These are phyloP conservation scores for Aromia moschata DNA, from an alignment of 2,888 invertebrate genomes.

Conservation along the genomic window DNA sequence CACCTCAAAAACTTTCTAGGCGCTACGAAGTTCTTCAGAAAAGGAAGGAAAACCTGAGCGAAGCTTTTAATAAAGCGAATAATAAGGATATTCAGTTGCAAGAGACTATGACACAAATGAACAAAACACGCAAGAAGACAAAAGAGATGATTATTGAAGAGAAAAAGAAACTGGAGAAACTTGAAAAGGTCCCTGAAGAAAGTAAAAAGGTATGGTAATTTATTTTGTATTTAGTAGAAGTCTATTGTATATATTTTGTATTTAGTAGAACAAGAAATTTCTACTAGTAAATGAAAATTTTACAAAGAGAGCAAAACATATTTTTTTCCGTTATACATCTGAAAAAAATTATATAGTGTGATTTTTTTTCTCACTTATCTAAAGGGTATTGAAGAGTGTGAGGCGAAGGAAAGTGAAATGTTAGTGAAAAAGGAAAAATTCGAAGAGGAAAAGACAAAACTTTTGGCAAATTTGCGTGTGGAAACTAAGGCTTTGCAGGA, in stretches of 20 bases:
- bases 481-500: constrained; percentile 77
- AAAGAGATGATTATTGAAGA: constrained; percentile 74
- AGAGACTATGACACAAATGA: constrained; percentile 74
- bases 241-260: too few relatives aligned
- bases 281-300: too few relatives aligned
- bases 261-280: too few relatives aligned
- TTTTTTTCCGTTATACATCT: too few relatives aligned
- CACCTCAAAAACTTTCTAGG: too few relatives aligned
- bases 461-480: constrained; percentile 71
- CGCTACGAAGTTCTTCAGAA: constrained; percentile 62
- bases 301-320: too few relatives aligned
- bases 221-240: too few relatives aligned
- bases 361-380: too few relatives aligned
- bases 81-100: constrained; percentile 72
- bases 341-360: too few relatives aligned
- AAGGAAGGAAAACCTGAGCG: constrained; percentile 55
- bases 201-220: constrained; percentile 70
- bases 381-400: constrained; percentile 62
- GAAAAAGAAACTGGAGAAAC: constrained; percentile 73
- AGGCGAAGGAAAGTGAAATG: constrained; percentile 67
- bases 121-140: constrained; percentile 79
- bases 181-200: constrained; percentile 75
- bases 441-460: constrained; percentile 68
- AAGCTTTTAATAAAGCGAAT: constrained; percentile 72
- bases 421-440: constrained; percentile 67